These are phyloP conservation scores for Andrena dorsata DNA, from an alignment of 2,888 invertebrate genomes.

Conservation along the genomic window DNA sequence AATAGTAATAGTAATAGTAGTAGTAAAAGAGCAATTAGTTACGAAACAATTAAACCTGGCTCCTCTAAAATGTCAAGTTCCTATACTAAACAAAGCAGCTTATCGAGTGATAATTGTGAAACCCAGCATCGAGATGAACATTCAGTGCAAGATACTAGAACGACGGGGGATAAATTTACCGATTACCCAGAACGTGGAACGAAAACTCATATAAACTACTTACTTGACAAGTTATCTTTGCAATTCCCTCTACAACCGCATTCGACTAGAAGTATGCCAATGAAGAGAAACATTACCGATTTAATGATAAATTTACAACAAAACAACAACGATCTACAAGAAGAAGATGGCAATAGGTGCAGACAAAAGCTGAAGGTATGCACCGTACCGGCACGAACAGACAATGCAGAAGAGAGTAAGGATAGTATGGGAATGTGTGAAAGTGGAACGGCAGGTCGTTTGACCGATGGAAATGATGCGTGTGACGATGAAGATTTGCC, in stretches of 20 bases:
- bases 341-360: constrained; percentile 67
- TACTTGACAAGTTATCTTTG: constrained; percentile 78
- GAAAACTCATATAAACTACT: constrained; percentile 79
- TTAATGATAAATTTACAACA: constrained; percentile 74
- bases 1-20: too few relatives aligned
- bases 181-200: constrained; percentile 76
- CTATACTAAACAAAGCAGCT: constrained; percentile 36
- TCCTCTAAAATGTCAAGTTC: constrained; percentile 68
- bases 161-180: constrained; percentile 12
- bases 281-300: constrained; percentile 72
- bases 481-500: neutral
- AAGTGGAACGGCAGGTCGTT: neutral
- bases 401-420: constrained; percentile 28
- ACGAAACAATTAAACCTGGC: constrained; percentile 66
- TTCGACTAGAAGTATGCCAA: constrained; percentile 62
- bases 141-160: constrained; percentile 27
- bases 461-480: constrained; percentile 42
- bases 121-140: constrained; percentile 44
- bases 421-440: neutral
- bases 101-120: constrained; percentile 61
- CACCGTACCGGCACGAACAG: constrained; percentile 70
- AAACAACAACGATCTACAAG: constrained; percentile 69
- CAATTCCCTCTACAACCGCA: constrained; percentile 72
- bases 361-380: constrained; percentile 66
- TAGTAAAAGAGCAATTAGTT: constrained; percentile 54